Conservation (phyloP, 2,113 vertebrate genomes). For the Cariama cristata region DNA sequence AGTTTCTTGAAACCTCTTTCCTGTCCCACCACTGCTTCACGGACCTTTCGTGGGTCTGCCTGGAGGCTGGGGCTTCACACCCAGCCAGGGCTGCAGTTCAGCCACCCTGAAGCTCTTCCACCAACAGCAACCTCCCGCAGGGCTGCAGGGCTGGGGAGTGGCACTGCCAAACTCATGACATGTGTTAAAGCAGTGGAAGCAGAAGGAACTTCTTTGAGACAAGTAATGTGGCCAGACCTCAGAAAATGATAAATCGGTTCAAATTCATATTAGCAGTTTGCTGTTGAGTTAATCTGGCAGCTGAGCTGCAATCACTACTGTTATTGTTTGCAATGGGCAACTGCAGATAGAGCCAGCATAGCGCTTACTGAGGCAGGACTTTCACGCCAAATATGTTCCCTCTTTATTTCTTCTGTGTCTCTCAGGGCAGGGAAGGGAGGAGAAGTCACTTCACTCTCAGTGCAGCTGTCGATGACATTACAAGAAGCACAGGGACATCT, state of each 20-base stretch:
- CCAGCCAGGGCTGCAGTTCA: neutral
- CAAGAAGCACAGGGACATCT: neutral
- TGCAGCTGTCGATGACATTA: neutral
- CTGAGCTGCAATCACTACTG: neutral
- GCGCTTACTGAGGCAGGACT: neutral
- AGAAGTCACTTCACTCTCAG: neutral
- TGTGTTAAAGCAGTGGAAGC: neutral
- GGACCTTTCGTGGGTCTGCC: neutral
- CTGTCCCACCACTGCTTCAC: neutral
- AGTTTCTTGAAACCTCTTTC: neutral
- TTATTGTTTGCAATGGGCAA: neutral
- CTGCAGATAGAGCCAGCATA: neutral
- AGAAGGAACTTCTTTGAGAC: neutral
- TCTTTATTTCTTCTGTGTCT: neutral
- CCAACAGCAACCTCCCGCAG: accelerated
- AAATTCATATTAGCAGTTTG: neutral
- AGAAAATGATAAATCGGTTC: accelerated
- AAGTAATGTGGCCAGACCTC: accelerated
- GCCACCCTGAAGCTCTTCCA: neutral
- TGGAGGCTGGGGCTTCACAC: neutral
- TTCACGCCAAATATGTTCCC: neutral
- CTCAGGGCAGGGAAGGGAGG: neutral
- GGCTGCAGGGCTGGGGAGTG: accelerated
- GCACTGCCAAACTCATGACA: accelerated
- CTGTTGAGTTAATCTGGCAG: neutral